These are phyloP conservation scores for Drosophila sucinea DNA, from an alignment of 1,140 invertebrate species.

Conservation along the genomic window DNA sequence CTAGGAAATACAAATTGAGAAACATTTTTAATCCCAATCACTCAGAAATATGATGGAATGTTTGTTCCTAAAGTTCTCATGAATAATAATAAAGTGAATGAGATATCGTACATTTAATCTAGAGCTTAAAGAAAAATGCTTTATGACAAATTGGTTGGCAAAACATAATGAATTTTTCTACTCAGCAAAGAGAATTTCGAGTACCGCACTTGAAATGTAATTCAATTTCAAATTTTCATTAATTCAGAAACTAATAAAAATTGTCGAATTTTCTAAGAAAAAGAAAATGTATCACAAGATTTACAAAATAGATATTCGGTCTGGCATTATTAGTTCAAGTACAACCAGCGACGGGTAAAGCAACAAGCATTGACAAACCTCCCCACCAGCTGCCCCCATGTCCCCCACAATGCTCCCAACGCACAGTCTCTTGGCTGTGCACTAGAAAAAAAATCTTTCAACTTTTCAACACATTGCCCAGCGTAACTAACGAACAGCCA, in stretches of 20 bases:
- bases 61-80: no score
- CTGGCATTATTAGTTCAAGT: slow-evolving; percentile 63
- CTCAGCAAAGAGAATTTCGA: no score
- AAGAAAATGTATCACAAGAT: not conserved
- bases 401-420: not conserved
- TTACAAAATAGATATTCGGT: not conserved
- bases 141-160: no score
- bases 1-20: no score
- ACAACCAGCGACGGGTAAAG: slow-evolving; percentile 61
- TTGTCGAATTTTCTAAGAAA: not conserved
- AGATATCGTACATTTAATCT: no score
- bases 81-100: no score
- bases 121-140: no score
- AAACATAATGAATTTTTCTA: no score
- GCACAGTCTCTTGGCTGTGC: slow-evolving; percentile 4
- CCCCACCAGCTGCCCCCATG: slow-evolving; percentile 2
- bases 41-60: no score
- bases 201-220: not conserved
- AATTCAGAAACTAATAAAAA: not conserved
- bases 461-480: slow-evolving; percentile 55
- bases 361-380: slow-evolving; percentile 56
- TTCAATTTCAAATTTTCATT: not conserved
- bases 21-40: no score
- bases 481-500: slow-evolving; percentile 5
- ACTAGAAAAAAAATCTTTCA: slow-evolving; percentile 55